These are phyloP conservation scores for Schizothorax lantsangensis DNA, from an alignment of 2,797 vertebrate species.

Conservation along the genomic window DNA sequence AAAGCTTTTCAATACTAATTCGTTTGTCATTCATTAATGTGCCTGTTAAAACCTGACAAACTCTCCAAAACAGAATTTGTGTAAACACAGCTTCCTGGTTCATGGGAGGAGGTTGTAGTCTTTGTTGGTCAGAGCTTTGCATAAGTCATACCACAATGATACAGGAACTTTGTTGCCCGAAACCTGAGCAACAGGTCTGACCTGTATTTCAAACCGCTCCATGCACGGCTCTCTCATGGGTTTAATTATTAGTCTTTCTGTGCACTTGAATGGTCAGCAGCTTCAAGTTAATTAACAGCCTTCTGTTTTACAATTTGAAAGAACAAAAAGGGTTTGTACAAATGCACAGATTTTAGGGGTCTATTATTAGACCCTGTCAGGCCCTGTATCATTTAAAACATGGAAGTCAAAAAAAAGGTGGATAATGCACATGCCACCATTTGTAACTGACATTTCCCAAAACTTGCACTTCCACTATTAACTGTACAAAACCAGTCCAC, in stretches of 20 bases:
- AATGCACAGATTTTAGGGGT: neutral
- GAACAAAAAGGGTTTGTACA: neutral
- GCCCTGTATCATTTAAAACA: neutral
- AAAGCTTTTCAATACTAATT: neutral
- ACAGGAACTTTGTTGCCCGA: neutral
- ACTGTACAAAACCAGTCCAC: neutral
- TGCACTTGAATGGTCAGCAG: neutral
- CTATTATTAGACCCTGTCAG: neutral
- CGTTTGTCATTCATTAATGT: constrained; percentile 7
- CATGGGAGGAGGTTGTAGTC: neutral
- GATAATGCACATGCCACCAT: neutral
- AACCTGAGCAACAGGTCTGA: constrained; percentile 67
- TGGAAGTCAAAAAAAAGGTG: neutral
- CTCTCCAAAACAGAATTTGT: neutral
- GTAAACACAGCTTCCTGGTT: neutral
- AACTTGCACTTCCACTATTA: neutral
- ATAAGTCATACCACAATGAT: neutral
- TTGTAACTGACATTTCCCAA: neutral
- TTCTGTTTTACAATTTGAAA: neutral
- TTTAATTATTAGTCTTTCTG: constrained; percentile 41
- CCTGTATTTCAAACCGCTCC: constrained; percentile 22
- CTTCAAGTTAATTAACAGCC: constrained; percentile 11
- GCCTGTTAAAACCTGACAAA: constrained; percentile 43
- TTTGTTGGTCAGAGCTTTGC: neutral
- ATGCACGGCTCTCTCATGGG: neutral